Base-by-base conservation (phyloP, 2,888 invertebrate genomes). In the Pterostichus madidus region DNA sequence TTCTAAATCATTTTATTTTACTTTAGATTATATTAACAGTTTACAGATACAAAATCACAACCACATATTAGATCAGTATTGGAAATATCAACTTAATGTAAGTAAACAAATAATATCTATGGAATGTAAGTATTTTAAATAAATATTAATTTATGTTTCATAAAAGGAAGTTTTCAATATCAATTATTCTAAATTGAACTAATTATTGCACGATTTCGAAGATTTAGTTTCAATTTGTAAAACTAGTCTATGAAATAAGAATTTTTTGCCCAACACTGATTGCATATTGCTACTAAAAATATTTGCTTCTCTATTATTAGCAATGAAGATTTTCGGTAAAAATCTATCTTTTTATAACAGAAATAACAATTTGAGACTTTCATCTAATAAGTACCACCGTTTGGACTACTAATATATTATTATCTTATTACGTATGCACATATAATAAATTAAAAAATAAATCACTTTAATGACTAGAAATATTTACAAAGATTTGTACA, bases 41-140 rank as follows among this genome's bases (percentile, higher is more conserved):
- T 13, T 71, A 17, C 68, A 71, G 39, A 71, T 79, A 79, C 79
- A 79, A 79, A 64, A 79, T 79, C 79, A 79, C 79, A 79, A 79
- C 79, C 79, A 79, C 39, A 17, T 79, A 79, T 64, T 79, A 49
- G 61, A 52, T 75, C 49, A 52, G 75, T 39, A 77, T 39, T 77
- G 56, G 39, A 35, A 77, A 56, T 77, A 77, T 31, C 52, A 35
- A 59, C 59, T n/a, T 5, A 49, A 24, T 24, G 24, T 24, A 24
- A n/a, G 31, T 39, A 1, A 39, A 39, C 8, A 15, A 56, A 7
- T 56, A 56, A 56, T 56, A 56, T 56, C 56, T 10, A 5, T 56
- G 56, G 56, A 56, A 56, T 56, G 52, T 24, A 24, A 13, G 17
- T 61, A 10, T 61, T 5, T 32, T 61, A 32, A 32, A 53, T 13